A percentile compares a stretch with the other conserved stretches of the same genome.
These are phyloP conservation scores for Larimichthys crocea DNA, from an alignment of 2,113 vertebrate species.

Conservation along the genomic window DNA sequence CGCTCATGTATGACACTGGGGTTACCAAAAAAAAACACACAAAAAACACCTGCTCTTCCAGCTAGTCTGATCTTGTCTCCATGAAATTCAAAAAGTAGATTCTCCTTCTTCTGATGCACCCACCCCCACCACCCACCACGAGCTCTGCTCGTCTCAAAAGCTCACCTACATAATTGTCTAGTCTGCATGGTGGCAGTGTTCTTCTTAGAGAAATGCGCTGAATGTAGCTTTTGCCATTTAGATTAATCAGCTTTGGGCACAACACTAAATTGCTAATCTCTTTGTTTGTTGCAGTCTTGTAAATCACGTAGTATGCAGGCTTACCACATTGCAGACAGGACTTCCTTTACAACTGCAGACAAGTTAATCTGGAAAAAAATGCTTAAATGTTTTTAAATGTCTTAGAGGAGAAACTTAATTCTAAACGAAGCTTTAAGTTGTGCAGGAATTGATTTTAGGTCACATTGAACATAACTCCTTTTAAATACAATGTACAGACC, in stretches of 20 bases:
- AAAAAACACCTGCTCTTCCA: slow-evolving; percentile 18
- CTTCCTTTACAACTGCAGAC: slow-evolving; percentile 27
- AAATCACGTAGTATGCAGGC: slow-evolving; percentile 28
- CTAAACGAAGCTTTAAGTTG: background rate
- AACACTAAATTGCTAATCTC: slow-evolving; percentile 45
- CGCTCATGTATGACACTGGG: slow-evolving; percentile 23
- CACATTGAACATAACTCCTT: background rate
- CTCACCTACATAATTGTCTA: background rate
- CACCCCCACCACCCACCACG: slow-evolving; percentile 30
- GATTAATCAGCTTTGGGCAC: slow-evolving; percentile 25
- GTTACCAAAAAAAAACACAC: slow-evolving; percentile 28
- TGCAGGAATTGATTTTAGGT: slow-evolving; percentile 8
- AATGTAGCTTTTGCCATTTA: slow-evolving; percentile 16
- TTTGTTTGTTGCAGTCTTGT: slow-evolving; percentile 31
- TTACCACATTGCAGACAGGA: slow-evolving; percentile 33
- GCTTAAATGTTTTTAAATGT: slow-evolving; percentile 11
- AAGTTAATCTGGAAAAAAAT: slow-evolving; percentile 26
- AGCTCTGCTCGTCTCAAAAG: background rate
- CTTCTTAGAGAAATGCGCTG: slow-evolving; percentile 16
- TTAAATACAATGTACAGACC: background rate
- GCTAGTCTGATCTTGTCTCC: slow-evolving; percentile 45
- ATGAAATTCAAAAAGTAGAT: slow-evolving; percentile 36
- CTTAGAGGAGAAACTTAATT: slow-evolving; percentile 9
- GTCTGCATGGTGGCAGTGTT: background rate
- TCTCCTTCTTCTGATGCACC: slow-evolving; percentile 16